Base-by-base conservation (phyloP, 2,113 vertebrate species). In the Haemorhous mexicanus region DNA sequence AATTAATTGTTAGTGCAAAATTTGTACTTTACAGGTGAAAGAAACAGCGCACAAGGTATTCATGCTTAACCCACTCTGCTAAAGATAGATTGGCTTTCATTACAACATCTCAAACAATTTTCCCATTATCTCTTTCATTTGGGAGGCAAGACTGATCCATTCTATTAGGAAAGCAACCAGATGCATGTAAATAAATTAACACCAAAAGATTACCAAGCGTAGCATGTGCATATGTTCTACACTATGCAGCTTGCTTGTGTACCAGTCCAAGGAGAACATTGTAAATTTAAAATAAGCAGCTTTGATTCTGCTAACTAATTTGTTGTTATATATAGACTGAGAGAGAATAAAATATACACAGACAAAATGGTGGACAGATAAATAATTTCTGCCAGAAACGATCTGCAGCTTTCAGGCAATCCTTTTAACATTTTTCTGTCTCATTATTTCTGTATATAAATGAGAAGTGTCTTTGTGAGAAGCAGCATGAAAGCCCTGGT, bases 371-470 rank as follows among this genome's bases (percentile, higher is more conserved):
- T 53, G 46, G 69, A 47, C 67, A 95, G 61, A 84, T 91, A 94
- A 94, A 84, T 92, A 92, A 77, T 70, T 95, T 72, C 62, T 87
- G 35, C 47, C 66, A 90, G 79, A 79, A 94, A 64, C 50, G n/a
- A 91, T 56, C 52, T 87, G 50, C 66, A 64, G 63, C 41, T 83
- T 64, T 94, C 79, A 78, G 56, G 49, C 53, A 58, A 94, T 64
- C 33, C 44, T 79, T 69, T 91, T 55, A 74, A 55, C 52, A 41
- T 28, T 78, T 22, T 47, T 91, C 90, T 84, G 39, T 80, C 75
- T 93, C 20, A 13, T 92, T 96, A 89, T 96, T 96, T 96, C 87
- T 94, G 59, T 63, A 75, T 74, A 76, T 92, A 94, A 92, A 90
- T 56, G 74, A 94, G 84, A 97, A 94, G 73, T 33, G 4, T 69